phyloP scores from a whole-genome alignment of 2,888 invertebrate species.

The Priocnemis perturbator region DNA sequence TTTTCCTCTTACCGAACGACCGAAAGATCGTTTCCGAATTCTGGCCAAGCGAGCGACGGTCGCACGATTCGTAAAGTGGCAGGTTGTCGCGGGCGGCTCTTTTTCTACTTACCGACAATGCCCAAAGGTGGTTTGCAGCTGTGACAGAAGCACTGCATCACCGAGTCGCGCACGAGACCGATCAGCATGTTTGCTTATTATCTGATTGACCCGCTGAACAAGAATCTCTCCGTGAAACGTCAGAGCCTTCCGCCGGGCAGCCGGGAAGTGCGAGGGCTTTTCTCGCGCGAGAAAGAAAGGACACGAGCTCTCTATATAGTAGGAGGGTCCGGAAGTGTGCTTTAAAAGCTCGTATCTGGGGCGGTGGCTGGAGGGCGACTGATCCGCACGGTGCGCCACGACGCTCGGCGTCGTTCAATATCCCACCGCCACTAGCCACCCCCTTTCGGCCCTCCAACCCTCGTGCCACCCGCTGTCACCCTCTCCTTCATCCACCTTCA shows the following conservation, averaged over 20 bases:
- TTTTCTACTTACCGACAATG: slow-evolving; percentile 68
- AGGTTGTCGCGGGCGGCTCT: too few relatives aligned
- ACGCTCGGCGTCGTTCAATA: slow-evolving; percentile 80
- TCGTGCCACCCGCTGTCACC: slow-evolving; percentile 1
- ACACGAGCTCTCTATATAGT: slow-evolving; percentile 52
- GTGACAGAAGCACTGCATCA: slow-evolving; percentile 95
- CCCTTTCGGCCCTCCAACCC: slow-evolving; percentile 42
- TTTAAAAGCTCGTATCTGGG: slow-evolving; percentile 77
- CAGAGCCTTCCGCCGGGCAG: slow-evolving; percentile 2
- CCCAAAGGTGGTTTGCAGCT: slow-evolving; percentile 89
- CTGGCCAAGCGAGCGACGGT: too few relatives aligned
- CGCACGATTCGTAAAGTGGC: too few relatives aligned
- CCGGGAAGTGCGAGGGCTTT: slow-evolving; percentile 14
- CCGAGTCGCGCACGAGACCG: slow-evolving; percentile 92
- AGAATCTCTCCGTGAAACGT: neutral
- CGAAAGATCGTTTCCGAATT: too few relatives aligned
- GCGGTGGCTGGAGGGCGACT: slow-evolving; percentile 81
- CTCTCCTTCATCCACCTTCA: neutral
- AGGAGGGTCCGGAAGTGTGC: slow-evolving; percentile 68
- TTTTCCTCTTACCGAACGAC: too few relatives aligned
- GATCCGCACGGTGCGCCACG: slow-evolving; percentile 77
- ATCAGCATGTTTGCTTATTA: slow-evolving; percentile 83
- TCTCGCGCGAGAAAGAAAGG: slow-evolving; percentile 65
- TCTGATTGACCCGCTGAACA: neutral
- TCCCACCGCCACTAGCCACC: slow-evolving; percentile 68